These are phyloP conservation scores for Tetragonula carbonaria DNA, from an alignment of 2,888 invertebrate genomes.

Conservation along the genomic window DNA sequence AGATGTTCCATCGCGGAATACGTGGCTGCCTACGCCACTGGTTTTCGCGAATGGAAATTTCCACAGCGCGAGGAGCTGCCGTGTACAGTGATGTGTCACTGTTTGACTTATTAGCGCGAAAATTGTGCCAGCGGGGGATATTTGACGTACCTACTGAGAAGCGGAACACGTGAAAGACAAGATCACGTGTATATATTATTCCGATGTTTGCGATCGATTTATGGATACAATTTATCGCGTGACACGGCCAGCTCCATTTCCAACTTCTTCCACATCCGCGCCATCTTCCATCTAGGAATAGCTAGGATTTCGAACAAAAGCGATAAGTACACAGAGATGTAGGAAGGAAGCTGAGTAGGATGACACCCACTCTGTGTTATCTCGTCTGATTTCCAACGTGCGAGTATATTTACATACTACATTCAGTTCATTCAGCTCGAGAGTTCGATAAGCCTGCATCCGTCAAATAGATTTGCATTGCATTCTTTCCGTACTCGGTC, in stretches of 20 bases:
- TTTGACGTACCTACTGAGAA: not conserved
- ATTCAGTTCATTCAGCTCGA: not conserved
- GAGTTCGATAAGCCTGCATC: not conserved
- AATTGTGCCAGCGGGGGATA: conserved; percentile 69
- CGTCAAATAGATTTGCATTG: not conserved
- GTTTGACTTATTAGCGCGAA: conserved; percentile 74
- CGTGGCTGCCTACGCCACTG: conserved; percentile 77
- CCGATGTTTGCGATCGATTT: not conserved
- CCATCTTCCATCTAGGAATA: not conserved
- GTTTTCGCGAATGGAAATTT: conserved; percentile 80
- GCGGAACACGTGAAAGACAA: not conserved
- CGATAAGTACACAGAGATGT: not conserved
- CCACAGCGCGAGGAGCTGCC: conserved; percentile 69
- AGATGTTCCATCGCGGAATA: conserved; percentile 39
- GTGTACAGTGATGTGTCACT: conserved; percentile 66
- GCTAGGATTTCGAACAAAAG: not conserved
- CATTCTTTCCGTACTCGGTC: not conserved
- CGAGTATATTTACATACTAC: not conserved
- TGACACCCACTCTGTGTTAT: conserved; percentile 52
- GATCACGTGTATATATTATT: not conserved
- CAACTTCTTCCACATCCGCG: not conserved
- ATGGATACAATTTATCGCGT: not conserved
- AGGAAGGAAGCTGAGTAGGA: conserved; percentile 25
- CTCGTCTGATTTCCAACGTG: not conserved
- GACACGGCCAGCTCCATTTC: too few relatives aligned